A percentile compares a stretch with the other conserved stretches of the same genome.
Conservation (phyloP, 2,797 vertebrate genomes). For the Enteromius afrohamiltoni region DNA sequence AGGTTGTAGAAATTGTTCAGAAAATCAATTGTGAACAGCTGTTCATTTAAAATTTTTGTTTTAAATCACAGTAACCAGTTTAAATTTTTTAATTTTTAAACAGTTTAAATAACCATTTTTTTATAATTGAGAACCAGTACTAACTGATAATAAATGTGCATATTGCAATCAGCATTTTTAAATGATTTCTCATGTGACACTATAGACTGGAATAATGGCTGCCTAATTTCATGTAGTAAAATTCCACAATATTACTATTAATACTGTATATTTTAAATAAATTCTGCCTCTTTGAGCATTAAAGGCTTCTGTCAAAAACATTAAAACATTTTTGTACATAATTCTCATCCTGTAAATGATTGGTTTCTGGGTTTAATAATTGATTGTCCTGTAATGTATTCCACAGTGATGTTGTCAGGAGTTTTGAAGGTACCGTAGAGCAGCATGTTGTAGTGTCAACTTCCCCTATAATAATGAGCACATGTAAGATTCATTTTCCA, state of each 20-base stretch:
- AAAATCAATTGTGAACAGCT: too few relatives aligned
- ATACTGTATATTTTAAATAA: neutral
- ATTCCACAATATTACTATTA: neutral
- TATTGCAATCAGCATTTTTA: neutral
- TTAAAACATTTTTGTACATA: neutral
- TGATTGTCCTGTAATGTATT: conserved; percentile 45
- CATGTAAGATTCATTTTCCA: conserved; percentile 62
- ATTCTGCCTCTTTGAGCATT: neutral
- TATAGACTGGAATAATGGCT: neutral
- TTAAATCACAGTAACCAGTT: too few relatives aligned
- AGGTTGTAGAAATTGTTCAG: too few relatives aligned
- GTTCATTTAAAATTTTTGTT: neutral
- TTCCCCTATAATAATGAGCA: conserved; percentile 48
- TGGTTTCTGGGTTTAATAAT: neutral
- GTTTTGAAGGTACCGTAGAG: conserved; percentile 50
- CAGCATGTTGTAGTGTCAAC: conserved; percentile 43
- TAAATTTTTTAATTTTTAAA: too few relatives aligned
- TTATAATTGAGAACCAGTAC: neutral
- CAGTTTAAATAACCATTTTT: too few relatives aligned
- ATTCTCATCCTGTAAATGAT: neutral
- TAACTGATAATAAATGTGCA: neutral
- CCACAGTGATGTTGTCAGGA: conserved; percentile 60
- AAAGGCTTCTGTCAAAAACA: neutral
- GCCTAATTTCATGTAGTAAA: neutral
- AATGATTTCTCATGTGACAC: neutral